These are phyloP conservation scores for Drosophila micromelanica DNA, from an alignment of 1,140 invertebrate species.

Conservation along the genomic window DNA sequence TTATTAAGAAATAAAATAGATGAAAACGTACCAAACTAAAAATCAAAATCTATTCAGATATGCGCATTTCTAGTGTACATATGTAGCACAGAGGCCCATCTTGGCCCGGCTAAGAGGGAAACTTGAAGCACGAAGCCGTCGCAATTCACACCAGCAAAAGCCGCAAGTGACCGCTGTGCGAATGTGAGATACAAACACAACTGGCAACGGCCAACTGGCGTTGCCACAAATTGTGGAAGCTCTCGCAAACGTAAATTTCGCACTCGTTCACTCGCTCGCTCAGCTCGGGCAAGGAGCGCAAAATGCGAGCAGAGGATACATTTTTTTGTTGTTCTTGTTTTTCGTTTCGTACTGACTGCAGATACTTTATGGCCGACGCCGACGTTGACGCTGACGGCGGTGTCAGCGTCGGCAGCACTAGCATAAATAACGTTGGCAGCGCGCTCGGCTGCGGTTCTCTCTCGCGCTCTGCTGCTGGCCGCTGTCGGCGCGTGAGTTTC, in stretches of 20 bases:
- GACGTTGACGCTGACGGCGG: slow-evolving; percentile 31
- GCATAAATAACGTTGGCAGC: slow-evolving; percentile 51
- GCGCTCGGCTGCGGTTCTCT: slow-evolving; percentile 28
- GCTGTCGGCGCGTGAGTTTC: slow-evolving; percentile 53
- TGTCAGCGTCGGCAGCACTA: slow-evolving; percentile 16
- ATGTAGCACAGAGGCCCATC: background rate
- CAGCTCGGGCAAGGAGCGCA: slow-evolving; percentile 20
- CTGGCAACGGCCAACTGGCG: slow-evolving; percentile 27
- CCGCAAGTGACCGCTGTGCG: slow-evolving; percentile 29
- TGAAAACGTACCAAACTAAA: slow-evolving; percentile 12
- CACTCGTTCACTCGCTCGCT: slow-evolving; percentile 51
- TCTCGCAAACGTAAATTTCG: slow-evolving; percentile 46
- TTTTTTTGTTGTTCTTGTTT: slow-evolving; percentile 30
- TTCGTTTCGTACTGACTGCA: slow-evolving; percentile 47
- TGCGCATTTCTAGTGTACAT: slow-evolving; percentile 14
- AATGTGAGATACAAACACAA: slow-evolving; percentile 32
- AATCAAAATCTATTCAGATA: background rate
- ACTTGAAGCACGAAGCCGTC: slow-evolving; percentile 4
- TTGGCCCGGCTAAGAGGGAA: slow-evolving; percentile 10
- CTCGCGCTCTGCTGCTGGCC: slow-evolving; percentile 20
- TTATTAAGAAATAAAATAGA: background rate
- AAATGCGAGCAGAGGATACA: slow-evolving; percentile 71
- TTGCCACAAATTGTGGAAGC: slow-evolving; percentile 44
- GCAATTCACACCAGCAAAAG: slow-evolving; percentile 2
- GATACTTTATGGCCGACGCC: slow-evolving; percentile 77